Evolutionary conservation across 2,113 vertebrate genomes (phyloP).

Genomic region (Corvus cornix): DNA sequence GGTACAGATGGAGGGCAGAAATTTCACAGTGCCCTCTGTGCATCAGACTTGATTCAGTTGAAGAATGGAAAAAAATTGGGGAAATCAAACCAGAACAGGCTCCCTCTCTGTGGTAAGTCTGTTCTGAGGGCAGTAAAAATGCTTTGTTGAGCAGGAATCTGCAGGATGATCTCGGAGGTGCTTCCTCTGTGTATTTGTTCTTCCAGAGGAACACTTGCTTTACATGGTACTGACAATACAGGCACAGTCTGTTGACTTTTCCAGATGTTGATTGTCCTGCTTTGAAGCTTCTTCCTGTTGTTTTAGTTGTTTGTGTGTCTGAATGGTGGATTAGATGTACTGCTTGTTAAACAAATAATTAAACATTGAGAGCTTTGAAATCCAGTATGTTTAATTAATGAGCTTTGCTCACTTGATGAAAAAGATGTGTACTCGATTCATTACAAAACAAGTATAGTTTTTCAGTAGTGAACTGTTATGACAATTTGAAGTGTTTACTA

Average conservation of each 20-base stretch:
- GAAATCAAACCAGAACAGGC: neutral
- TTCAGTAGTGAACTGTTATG: neutral
- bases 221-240: neutral
- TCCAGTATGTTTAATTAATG: slow-evolving; percentile 46
- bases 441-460: neutral
- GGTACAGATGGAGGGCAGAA: accelerated
- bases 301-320: slow-evolving; percentile 22
- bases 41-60: neutral
- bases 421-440: slow-evolving; percentile 8
- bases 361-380: slow-evolving; percentile 30
- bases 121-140: neutral
- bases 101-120: neutral
- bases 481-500: slow-evolving; percentile 26
- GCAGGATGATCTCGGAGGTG: neutral
- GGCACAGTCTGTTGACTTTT: slow-evolving; percentile 26
- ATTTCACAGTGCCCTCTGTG: neutral
- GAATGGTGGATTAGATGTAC: slow-evolving; percentile 8
- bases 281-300: slow-evolving; percentile 49
- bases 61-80: neutral
- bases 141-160: neutral
- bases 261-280: slow-evolving; percentile 52
- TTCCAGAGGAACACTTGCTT: neutral
- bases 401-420: slow-evolving; percentile 22
- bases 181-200: slow-evolving; percentile 30
- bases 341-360: slow-evolving; percentile 49